Conservation (phyloP, 2,797 vertebrate genomes). For the Knipowitschia caucasica region DNA sequence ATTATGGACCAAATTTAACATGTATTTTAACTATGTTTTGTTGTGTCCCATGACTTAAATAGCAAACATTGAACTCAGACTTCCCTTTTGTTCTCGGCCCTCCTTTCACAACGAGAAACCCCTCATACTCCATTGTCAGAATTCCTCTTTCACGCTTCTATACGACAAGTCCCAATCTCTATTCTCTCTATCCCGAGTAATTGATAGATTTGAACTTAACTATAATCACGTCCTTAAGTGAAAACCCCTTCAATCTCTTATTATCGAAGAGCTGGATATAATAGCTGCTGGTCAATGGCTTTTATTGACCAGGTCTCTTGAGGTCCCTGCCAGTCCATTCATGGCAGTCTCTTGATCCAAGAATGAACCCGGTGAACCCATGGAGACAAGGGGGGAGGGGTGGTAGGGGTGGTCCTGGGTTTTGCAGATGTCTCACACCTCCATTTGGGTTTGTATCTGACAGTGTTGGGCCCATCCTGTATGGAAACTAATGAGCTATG, state of each 20-base stretch:
- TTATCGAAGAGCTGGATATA: not conserved
- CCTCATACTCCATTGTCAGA: not conserved
- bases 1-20: too few relatives aligned
- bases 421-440: not conserved
- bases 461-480: not conserved
- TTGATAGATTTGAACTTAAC: slow-evolving; percentile 1
- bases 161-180: not conserved
- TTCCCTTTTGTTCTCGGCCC: not conserved
- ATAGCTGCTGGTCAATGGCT: slow-evolving; percentile 6
- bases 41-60: not conserved
- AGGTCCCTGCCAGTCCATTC: slow-evolving; percentile 1
- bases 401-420: not conserved
- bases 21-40: too few relatives aligned
- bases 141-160: not conserved
- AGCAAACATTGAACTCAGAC: not conserved
- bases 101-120: not conserved
- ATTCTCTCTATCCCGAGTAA: not conserved
- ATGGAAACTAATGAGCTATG: slow-evolving; percentile 11
- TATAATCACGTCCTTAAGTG: slow-evolving; percentile 5
- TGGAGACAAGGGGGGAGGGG: not conserved
- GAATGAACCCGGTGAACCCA: slow-evolving; percentile 38
- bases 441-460: not conserved
- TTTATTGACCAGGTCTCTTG: slow-evolving; percentile 12
- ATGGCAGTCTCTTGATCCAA: not conserved
- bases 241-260: not conserved